Percentiles rank a stretch among this genome's conserved stretches.
Conservation (phyloP, 35 echinoderm and acorn worm genomes). For the Lytechinus variegatus region DNA sequence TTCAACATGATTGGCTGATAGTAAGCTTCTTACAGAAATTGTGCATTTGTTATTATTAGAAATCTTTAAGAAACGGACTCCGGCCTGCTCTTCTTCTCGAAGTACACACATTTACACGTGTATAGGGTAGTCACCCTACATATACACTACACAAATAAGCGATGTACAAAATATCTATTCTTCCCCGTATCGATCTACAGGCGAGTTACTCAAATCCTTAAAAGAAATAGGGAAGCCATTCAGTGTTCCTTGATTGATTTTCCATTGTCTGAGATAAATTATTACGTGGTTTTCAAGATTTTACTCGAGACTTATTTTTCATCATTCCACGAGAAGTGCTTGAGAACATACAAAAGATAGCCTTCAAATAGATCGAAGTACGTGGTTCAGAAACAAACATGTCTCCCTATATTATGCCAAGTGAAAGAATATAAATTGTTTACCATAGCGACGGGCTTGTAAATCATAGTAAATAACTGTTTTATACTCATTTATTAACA, state of each 20-base stretch:
- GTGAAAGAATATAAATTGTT: too few relatives aligned
- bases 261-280: neutral
- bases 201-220: neutral
- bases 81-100: too few relatives aligned
- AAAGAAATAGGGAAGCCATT: neutral
- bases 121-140: neutral
- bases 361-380: neutral
- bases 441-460: too few relatives aligned
- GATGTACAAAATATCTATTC: neutral
- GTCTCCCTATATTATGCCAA: neutral
- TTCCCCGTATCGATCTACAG: neutral
- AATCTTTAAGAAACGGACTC: too few relatives aligned
- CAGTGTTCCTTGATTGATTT: neutral
- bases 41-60: too few relatives aligned
- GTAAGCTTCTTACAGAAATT: too few relatives aligned
- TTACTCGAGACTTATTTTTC: neutral
- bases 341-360: neutral
- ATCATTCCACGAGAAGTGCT: neutral
- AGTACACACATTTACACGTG: neutral
- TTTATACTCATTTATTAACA: too few relatives aligned
- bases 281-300: neutral
- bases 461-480: too few relatives aligned
- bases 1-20: too few relatives aligned
- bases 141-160: neutral
- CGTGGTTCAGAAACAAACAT: neutral